Percentiles rank a stretch among this genome's conserved stretches.
Conservation (phyloP, 2,113 vertebrate genomes). For the Vulpes ferrilata region DNA sequence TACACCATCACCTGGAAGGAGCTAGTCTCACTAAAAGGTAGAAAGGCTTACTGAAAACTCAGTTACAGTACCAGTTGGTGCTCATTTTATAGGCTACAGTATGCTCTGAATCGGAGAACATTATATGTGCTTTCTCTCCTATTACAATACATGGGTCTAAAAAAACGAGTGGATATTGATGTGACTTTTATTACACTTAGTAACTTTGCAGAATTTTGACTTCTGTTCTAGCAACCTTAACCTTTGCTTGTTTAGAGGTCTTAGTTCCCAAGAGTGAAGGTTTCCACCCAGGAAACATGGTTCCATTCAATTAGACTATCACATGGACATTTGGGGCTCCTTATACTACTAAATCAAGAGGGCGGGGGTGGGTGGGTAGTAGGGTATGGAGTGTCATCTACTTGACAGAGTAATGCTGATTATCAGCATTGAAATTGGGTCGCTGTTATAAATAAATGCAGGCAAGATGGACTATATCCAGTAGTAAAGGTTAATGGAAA, state of each 20-base stretch:
- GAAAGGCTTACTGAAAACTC: neutral
- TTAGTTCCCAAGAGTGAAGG: neutral
- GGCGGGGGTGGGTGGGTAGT: fast-evolving
- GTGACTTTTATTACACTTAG: neutral
- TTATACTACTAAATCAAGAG: neutral
- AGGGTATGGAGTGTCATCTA: neutral
- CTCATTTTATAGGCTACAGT: neutral
- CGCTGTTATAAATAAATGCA: neutral
- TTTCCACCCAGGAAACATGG: neutral
- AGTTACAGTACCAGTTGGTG: neutral
- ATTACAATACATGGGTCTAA: neutral
- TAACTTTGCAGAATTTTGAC: neutral
- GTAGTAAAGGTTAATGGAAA: neutral
- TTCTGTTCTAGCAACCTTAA: neutral
- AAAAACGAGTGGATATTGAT: neutral
- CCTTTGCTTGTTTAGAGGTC: neutral
- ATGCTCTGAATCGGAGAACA: neutral
- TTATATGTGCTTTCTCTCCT: neutral
- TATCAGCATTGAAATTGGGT: neutral
- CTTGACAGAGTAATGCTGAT: neutral
- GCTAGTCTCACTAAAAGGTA: neutral
- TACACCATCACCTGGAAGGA: neutral
- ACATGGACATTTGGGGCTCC: neutral
- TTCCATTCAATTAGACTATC: neutral
- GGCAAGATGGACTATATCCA: neutral